Percentiles rank a stretch among this genome's conserved stretches.
Evolutionary conservation across 2,888 invertebrate genomes (phyloP).

Genomic region (Cheilosia soror): DNA sequence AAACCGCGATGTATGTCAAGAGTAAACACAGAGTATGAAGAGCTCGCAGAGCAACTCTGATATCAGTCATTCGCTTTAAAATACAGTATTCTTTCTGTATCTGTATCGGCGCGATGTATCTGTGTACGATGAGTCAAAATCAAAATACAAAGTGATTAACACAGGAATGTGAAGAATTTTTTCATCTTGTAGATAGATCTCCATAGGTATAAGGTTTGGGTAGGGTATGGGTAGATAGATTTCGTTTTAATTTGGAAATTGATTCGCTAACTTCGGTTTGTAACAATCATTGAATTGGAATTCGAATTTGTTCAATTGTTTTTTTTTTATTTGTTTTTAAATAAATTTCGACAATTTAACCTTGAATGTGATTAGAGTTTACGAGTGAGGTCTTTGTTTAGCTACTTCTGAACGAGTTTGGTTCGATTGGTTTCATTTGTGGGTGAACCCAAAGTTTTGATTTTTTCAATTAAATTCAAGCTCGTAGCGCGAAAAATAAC

Average conservation of each 20-base stretch:
- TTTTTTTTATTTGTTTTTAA: not conserved
- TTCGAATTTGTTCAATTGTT: conserved; percentile 1
- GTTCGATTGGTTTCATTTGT: too few species aligned
- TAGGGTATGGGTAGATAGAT: too few species aligned
- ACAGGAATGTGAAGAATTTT: conserved; percentile 54
- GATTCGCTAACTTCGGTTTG: conserved; percentile 7
- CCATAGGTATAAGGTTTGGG: not conserved
- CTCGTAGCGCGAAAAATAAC: too few species aligned
- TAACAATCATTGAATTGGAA: conserved; percentile 3
- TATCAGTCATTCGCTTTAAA: conserved; percentile 30
- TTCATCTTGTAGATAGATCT: conserved; percentile 2
- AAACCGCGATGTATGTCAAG: conserved; percentile 28
- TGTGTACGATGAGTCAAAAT: conserved; percentile 55
- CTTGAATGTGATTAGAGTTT: not conserved
- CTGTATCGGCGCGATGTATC: conserved; percentile 18
- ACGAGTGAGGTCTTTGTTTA: too few species aligned
- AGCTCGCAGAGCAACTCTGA: conserved; percentile 8
- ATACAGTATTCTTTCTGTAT: conserved; percentile 12
- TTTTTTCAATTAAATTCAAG: too few species aligned
- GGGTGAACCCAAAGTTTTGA: too few species aligned
- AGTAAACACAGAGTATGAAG: conserved; percentile 14
- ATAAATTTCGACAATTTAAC: not conserved
- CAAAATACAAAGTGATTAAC: conserved; percentile 57
- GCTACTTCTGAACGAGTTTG: too few species aligned
- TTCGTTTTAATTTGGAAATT: too few species aligned